Evolutionary conservation across 2,797 vertebrate genomes (phyloP).

Genomic region (Champsocephalus esox): DNA sequence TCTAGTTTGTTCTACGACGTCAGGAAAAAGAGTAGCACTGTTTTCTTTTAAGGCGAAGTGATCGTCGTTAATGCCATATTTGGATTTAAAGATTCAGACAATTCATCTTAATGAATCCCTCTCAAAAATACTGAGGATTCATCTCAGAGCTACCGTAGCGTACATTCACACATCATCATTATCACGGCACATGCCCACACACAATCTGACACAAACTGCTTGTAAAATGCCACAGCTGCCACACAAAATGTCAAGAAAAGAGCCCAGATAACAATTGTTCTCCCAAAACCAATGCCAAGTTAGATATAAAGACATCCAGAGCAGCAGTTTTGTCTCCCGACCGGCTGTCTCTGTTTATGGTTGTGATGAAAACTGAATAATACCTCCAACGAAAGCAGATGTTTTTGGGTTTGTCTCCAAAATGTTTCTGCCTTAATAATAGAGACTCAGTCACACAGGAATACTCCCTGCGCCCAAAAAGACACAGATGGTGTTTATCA

Average conservation of each 20-base stretch:
- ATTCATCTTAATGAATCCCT: neutral
- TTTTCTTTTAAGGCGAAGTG: neutral
- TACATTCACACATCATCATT: neutral
- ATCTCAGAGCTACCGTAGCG: neutral
- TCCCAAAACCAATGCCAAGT: constrained; percentile 20
- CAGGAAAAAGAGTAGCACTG: neutral
- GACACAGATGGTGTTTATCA: neutral
- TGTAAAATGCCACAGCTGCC: constrained; percentile 17
- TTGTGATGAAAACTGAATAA: constrained; percentile 25
- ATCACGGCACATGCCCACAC: constrained; percentile 1
- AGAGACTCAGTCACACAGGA: neutral
- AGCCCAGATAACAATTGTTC: constrained; percentile 49
- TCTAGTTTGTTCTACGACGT: neutral
- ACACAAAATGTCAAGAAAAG: constrained; percentile 1
- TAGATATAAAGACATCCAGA: constrained; percentile 35
- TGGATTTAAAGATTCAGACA: constrained; percentile 11
- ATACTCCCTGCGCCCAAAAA: neutral
- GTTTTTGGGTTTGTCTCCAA: constrained; percentile 53
- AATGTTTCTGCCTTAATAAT: constrained; percentile 48
- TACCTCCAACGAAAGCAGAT: constrained; percentile 51
- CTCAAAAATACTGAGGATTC: constrained; percentile 2
- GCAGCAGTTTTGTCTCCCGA: constrained; percentile 44
- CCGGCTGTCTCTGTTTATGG: constrained; percentile 17
- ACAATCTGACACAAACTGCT: neutral
- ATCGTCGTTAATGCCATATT: constrained; percentile 6